A percentile compares a stretch with the other conserved stretches of the same genome.
Evolutionary conservation across 2,113 vertebrate species (phyloP).

Genomic region (Microcebus jonahi): DNA sequence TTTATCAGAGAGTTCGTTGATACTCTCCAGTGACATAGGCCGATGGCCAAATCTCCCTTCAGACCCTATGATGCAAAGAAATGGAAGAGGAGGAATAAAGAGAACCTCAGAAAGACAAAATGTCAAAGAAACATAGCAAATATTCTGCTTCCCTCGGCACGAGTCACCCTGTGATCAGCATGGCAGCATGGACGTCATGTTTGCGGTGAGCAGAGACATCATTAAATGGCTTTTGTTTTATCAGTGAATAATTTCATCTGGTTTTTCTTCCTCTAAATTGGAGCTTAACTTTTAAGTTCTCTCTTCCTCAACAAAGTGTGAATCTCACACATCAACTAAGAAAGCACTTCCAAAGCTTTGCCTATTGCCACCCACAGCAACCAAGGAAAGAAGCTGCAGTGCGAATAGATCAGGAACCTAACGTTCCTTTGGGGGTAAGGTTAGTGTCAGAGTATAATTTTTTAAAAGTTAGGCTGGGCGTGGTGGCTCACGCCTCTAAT

Average conservation of each 20-base stretch:
- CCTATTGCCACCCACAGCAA: too few species aligned
- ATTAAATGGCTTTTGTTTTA: background rate
- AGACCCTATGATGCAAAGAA: background rate
- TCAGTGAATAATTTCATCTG: background rate
- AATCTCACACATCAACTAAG: background rate
- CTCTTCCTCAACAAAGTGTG: background rate
- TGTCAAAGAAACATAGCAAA: background rate
- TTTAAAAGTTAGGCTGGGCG: background rate
- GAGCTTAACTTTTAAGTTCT: background rate
- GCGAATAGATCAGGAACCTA: background rate
- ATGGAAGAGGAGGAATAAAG: background rate
- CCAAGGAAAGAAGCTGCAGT: background rate
- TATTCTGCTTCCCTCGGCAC: background rate
- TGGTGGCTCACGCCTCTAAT: too few species aligned
- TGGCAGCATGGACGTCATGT: accelerated
- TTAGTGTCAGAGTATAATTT: background rate
- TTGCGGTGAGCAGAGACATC: too few species aligned
- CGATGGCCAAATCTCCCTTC: background rate
- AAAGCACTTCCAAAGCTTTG: background rate
- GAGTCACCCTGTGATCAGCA: background rate
- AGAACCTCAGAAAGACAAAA: background rate
- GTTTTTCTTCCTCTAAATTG: background rate
- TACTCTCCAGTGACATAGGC: background rate
- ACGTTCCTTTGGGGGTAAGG: background rate
- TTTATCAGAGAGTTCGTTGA: background rate